Conservation (phyloP, 1,140 invertebrate species). For the Drosophila ananassae region DNA sequence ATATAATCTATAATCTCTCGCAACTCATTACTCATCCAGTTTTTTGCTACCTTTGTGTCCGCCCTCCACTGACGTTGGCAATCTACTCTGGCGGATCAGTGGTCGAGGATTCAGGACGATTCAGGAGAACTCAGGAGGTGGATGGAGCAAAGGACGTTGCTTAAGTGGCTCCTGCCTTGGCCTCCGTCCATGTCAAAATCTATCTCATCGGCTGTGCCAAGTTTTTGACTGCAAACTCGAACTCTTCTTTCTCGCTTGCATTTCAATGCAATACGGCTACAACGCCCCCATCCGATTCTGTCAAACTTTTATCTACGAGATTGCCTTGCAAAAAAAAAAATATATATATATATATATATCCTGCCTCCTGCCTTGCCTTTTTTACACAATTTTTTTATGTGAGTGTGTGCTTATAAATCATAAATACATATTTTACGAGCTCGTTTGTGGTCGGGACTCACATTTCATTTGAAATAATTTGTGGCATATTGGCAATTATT, state of each 20-base stretch:
- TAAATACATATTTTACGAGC: conserved; percentile 74
- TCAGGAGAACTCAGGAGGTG: too few relatives aligned
- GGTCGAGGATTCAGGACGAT: not conserved
- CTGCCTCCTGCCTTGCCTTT: conserved; percentile 4
- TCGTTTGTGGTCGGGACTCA: conserved; percentile 65
- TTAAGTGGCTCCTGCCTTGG: conserved; percentile 74
- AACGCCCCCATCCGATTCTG: conserved; percentile 60
- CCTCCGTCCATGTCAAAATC: conserved; percentile 58
- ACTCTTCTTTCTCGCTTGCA: conserved; percentile 63
- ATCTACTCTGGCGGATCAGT: conserved; percentile 67
- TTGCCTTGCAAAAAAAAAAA: conserved; percentile 32
- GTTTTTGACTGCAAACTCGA: conserved; percentile 47
- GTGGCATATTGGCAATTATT: conserved; percentile 82
- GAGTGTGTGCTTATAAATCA: conserved; percentile 70
- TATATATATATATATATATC: conserved; percentile 40
- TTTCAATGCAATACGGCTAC: conserved; percentile 49
- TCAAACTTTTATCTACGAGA: conserved; percentile 72
- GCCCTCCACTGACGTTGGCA: conserved; percentile 58
- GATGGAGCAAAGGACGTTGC: conserved; percentile 25
- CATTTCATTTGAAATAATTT: conserved; percentile 83
- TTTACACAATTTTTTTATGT: conserved; percentile 18
- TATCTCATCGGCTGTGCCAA: conserved; percentile 60
- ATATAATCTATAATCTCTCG: not conserved
- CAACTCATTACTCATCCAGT: conserved; percentile 31
- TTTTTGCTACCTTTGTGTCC: conserved; percentile 52